phyloP scores from a whole-genome alignment of 53 echinoderm and acorn worm genomes.

The Apostichopus leukothele region DNA sequence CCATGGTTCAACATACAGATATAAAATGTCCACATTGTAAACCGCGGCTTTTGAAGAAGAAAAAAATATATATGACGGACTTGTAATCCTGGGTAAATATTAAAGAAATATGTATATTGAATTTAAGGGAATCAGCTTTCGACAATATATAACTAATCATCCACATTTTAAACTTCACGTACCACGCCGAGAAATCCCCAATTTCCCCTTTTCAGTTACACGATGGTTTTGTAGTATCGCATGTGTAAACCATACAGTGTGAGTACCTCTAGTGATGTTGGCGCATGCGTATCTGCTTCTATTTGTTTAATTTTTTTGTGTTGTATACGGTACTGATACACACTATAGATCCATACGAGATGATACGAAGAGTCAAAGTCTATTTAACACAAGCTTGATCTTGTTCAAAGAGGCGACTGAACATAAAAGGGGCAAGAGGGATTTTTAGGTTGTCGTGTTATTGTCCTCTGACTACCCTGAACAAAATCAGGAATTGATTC shows the following conservation, averaged over 20 bases:
- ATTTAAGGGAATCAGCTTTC: too few relatives aligned
- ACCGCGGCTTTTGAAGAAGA: too few relatives aligned
- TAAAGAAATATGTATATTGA: too few relatives aligned
- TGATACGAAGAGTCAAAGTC: conserved; percentile 29
- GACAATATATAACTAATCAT: too few relatives aligned
- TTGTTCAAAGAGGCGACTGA: conserved; percentile 31
- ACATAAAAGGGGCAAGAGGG: conserved; percentile 24
- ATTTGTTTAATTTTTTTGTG: background rate
- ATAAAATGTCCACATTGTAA: too few relatives aligned
- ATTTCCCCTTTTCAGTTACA: background rate
- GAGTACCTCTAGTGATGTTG: background rate
- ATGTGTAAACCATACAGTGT: too few relatives aligned
- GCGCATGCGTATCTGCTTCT: conserved; percentile 18
- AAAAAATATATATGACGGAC: too few relatives aligned
- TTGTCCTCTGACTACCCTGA: background rate
- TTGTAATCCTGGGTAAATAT: too few relatives aligned
- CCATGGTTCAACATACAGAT: too few relatives aligned
- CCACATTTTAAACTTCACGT: background rate
- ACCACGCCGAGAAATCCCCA: conserved; percentile 7
- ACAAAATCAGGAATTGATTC: conserved; percentile 1
- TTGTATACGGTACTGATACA: conserved; percentile 5
- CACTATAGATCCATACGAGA: conserved; percentile 5
- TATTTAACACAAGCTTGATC: conserved; percentile 11
- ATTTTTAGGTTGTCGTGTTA: background rate
- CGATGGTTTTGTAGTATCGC: too few relatives aligned